phyloP scores from a whole-genome alignment of 2,113 vertebrate genomes.

The Coreoperca whiteheadi region DNA sequence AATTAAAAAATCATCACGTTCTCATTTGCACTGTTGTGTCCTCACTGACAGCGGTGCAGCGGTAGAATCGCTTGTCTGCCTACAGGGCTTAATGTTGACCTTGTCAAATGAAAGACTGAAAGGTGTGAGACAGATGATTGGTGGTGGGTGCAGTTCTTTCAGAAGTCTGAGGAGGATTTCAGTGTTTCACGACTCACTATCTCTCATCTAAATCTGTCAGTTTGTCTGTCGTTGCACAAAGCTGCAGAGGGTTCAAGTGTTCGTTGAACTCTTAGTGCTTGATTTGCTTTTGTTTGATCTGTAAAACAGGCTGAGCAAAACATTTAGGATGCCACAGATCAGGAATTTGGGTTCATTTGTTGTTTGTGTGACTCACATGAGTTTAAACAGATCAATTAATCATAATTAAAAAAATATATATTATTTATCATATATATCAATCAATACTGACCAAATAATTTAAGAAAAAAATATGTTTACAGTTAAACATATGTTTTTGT shows the following conservation, averaged over 20 bases:
- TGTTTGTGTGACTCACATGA: background rate
- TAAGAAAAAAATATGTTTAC: too few species aligned
- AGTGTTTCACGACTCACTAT: slow-evolving; percentile 14
- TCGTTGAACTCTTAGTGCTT: background rate
- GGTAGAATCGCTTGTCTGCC: slow-evolving; percentile 39
- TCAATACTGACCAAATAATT: too few species aligned
- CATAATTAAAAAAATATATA: too few species aligned
- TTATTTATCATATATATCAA: too few species aligned
- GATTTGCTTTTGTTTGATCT: slow-evolving; percentile 11
- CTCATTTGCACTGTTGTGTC: slow-evolving; percentile 69
- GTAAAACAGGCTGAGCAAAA: background rate
- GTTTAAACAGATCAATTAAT: background rate
- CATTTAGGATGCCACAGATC: background rate
- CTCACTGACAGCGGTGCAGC: slow-evolving; percentile 52
- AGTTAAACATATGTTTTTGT: too few species aligned
- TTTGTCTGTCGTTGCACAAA: background rate
- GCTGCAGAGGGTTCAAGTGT: background rate
- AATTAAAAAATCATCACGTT: slow-evolving; percentile 69
- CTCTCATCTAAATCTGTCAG: background rate
- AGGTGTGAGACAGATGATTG: slow-evolving; percentile 59
- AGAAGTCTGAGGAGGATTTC: slow-evolving; percentile 16
- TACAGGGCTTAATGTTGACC: slow-evolving; percentile 57
- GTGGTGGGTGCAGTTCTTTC: slow-evolving; percentile 18
- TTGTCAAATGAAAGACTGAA: slow-evolving; percentile 54
- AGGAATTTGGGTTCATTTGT: background rate